phyloP scores from a whole-genome alignment of 2,888 invertebrate genomes.

The Penaeus monodon region DNA sequence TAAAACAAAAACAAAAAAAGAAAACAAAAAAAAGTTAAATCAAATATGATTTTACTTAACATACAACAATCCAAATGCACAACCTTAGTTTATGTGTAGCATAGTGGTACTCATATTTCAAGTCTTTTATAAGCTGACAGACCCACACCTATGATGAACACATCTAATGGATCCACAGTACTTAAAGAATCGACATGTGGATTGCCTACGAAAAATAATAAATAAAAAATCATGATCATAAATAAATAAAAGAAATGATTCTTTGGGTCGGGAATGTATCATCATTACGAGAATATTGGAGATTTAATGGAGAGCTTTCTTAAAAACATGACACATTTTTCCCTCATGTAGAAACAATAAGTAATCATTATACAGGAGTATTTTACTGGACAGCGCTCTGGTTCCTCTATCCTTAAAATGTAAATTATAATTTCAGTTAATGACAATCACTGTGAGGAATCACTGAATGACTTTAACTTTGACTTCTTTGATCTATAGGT shows the following conservation, averaged over 20 bases:
- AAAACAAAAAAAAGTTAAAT: too few relatives aligned
- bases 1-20: too few relatives aligned
- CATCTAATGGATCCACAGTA: conserved; percentile 44
- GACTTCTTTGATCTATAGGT: conserved; percentile 29
- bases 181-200: conserved; percentile 12
- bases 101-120: too few relatives aligned
- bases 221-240: conserved; percentile 21
- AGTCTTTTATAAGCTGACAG: conserved; percentile 19
- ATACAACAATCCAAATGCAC: too few relatives aligned
- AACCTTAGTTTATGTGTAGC: too few relatives aligned
- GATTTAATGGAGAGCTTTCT: conserved; percentile 43
- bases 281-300: conserved; percentile 31
- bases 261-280: conserved; percentile 44
- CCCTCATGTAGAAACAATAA: conserved; percentile 43
- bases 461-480: conserved; percentile 19
- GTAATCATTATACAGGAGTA: conserved; percentile 36
- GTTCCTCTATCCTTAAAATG: conserved; percentile 34
- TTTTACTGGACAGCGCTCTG: conserved; percentile 46
- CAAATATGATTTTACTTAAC: too few relatives aligned
- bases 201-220: conserved; percentile 40
- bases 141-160: conserved; percentile 51
- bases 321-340: conserved; percentile 41
- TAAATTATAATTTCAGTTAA: conserved; percentile 27
- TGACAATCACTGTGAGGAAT: conserved; percentile 45
- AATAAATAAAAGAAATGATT: background rate